phyloP scores from a whole-genome alignment of 2,113 vertebrate species.

The Chloroceryle aenea region DNA sequence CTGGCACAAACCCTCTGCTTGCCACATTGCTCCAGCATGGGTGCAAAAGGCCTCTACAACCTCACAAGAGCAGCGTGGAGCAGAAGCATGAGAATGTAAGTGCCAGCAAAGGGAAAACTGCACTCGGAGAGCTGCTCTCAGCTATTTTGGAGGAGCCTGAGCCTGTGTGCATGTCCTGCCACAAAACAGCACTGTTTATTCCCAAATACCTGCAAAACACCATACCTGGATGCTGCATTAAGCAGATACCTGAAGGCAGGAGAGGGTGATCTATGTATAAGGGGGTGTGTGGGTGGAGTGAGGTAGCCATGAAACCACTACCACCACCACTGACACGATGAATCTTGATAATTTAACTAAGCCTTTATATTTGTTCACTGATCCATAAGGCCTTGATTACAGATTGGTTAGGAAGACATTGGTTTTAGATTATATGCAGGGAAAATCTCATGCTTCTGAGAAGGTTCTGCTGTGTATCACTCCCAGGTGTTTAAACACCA shows the following conservation, averaged over 20 bases:
- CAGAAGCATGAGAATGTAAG: accelerated
- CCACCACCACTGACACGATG: neutral
- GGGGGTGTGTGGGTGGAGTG: neutral
- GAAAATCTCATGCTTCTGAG: neutral
- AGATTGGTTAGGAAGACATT: neutral
- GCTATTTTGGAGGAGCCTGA: neutral
- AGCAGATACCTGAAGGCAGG: neutral
- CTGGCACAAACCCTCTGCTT: neutral
- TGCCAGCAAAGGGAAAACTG: neutral
- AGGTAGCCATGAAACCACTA: neutral
- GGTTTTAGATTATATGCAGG: neutral
- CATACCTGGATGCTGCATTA: neutral
- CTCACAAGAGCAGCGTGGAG: neutral
- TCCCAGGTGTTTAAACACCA: constrained; percentile 14
- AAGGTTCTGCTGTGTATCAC: neutral
- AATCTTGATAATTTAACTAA: neutral
- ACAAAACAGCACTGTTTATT: neutral
- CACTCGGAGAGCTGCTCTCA: neutral
- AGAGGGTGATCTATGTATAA: neutral
- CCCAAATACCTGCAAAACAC: neutral
- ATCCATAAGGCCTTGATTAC: neutral
- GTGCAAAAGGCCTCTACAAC: neutral
- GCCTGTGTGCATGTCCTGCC: accelerated
- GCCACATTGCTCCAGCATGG: accelerated
- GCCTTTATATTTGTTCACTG: neutral